Conservation (phyloP, 2,797 vertebrate species). For the Chelidonichthys spinosus region DNA sequence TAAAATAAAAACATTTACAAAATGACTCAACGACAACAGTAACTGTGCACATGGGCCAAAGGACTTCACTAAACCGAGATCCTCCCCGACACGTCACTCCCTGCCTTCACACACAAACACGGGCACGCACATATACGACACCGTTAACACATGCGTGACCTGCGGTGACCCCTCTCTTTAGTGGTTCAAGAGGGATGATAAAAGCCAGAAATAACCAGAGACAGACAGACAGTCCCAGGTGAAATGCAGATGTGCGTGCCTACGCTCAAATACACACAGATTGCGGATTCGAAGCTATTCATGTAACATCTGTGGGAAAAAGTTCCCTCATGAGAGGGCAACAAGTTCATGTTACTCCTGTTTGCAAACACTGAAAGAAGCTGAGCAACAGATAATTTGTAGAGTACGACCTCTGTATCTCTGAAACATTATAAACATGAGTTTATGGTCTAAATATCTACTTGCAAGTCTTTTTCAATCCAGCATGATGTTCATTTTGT, state of each 20-base stretch:
- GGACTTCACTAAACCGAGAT: not conserved
- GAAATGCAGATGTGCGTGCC: constrained; percentile 4
- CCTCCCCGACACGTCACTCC: not conserved
- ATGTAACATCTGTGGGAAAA: constrained; percentile 23
- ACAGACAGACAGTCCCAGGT: constrained; percentile 22
- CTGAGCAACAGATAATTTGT: not conserved
- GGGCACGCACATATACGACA: not conserved
- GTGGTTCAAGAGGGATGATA: not conserved
- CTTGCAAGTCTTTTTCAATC: too few species aligned
- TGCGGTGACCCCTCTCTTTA: not conserved
- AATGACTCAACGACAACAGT: too few species aligned
- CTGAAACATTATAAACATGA: too few species aligned
- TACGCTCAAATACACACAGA: not conserved
- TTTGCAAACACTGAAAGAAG: not conserved
- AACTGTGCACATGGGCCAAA: too few species aligned
- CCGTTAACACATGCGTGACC: not conserved
- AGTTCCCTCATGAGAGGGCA: not conserved
- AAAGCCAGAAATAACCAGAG: constrained; percentile 8
- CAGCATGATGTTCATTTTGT: too few species aligned
- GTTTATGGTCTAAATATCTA: too few species aligned
- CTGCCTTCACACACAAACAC: not conserved
- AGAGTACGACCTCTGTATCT: too few species aligned
- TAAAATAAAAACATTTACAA: too few species aligned
- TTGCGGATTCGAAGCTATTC: constrained; percentile 1
- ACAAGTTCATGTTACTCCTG: not conserved